Evolutionary conservation across 2,888 invertebrate species (phyloP), one percentile per base, ranked within the genome.

Genomic region (Eumerus sabulonum): DNA sequence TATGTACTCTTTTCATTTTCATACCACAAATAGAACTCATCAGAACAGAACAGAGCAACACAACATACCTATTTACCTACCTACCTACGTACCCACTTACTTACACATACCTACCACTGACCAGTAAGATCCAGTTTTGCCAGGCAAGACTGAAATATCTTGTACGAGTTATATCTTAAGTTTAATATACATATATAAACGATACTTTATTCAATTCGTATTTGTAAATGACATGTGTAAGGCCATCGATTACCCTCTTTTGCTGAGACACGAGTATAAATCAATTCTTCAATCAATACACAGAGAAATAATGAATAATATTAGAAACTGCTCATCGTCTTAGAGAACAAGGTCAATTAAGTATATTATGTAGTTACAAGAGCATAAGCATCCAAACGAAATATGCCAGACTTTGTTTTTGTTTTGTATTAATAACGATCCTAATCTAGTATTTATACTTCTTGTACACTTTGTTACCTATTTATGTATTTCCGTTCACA

Each of bases 101-200:
- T 66, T 18, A 72, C 54, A 73, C 67, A 57, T 70, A 62, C 57
- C 51, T 73, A 74, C 59, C 62, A 79, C 62, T 68, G 77, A 79
- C 67, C 74, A 70, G 68, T 74, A 79, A 68, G 57, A 76, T 60
- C n/a, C n/a, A 74, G 73, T 79, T 60, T 79, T 79, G 68, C 73
- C 19, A 70, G 54, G 63, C 74, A 64, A 64, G 36, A 70, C 74
- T 74, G 68, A 73, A 70, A 70, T 68, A 73, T 18, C 17, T 73
- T 54, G 44, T 11, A 57, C 56, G 59, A 27, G 3, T 59, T 68
- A 54, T 73, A 64, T 60, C 53, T 38, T 77, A 72, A 63, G 67
- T 77, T 60, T 54, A 73, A 59, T 59, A 79, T 59, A 59, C 53
- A 79, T 59, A 60, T 53, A 47, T 47, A 35, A 54, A 56, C 38